These are phyloP conservation scores for Ardeotis arabs DNA, from an alignment of 2,113 vertebrate species.

Conservation along the genomic window DNA sequence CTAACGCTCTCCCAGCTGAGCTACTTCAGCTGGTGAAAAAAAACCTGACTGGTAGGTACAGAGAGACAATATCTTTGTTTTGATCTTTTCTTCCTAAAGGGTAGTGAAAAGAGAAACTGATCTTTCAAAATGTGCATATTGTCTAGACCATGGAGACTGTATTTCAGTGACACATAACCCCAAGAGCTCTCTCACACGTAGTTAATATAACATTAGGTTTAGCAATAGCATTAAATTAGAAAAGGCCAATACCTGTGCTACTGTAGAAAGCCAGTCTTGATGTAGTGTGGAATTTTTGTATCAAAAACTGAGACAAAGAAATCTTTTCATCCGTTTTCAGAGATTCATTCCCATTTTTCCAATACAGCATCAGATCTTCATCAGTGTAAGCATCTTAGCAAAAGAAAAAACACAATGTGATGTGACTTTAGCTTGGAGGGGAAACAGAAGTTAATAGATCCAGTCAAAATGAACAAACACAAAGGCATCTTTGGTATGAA, in stretches of 20 bases:
- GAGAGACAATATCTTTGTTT: background rate
- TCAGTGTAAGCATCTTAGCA: constrained; percentile 92
- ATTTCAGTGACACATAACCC: background rate
- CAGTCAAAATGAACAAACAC: background rate
- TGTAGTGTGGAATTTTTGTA: constrained; percentile 94
- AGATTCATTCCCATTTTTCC: constrained; percentile 94
- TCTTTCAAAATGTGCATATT: background rate
- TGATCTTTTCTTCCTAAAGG: background rate
- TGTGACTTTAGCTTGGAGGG: background rate
- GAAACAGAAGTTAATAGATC: background rate
- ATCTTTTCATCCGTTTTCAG: constrained; percentile 93
- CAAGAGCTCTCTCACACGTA: background rate
- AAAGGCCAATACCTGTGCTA: constrained; percentile 85
- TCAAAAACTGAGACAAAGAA: constrained; percentile 94
- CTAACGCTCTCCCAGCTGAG: too few relatives aligned
- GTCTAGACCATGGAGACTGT: background rate
- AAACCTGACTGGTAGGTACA: background rate
- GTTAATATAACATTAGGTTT: background rate
- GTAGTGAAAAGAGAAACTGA: background rate
- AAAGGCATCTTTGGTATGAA: background rate
- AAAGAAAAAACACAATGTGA: background rate
- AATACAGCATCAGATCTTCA: constrained; percentile 96
- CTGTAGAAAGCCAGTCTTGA: constrained; percentile 96
- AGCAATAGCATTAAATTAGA: background rate
- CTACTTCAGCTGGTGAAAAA: too few relatives aligned